A percentile compares a stretch with the other conserved stretches of the same genome.
phyloP scores from a whole-genome alignment of 2,797 vertebrate species.

The Melanotaenia maccullochi region DNA sequence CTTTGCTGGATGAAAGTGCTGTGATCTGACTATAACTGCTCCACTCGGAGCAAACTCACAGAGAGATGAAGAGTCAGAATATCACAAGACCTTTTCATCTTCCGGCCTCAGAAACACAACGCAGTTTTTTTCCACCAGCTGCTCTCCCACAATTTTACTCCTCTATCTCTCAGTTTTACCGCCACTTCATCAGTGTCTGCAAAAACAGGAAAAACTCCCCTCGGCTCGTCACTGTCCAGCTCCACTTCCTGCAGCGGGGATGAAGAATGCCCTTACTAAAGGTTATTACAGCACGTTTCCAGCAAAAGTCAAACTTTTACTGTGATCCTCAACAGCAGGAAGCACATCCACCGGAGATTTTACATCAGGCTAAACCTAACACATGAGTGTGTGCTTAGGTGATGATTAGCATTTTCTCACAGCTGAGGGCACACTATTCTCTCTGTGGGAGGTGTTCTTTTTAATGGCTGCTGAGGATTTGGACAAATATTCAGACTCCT shows the following conservation, averaged over 20 bases:
- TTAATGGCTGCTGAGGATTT: constrained; percentile 23
- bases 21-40: constrained; percentile 38
- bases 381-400: neutral
- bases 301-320: constrained; percentile 19
- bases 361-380: constrained; percentile 21
- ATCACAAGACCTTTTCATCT: constrained; percentile 25
- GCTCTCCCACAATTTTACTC: constrained; percentile 41
- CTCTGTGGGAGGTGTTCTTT: constrained; percentile 38
- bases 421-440: constrained; percentile 19
- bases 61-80: constrained; percentile 1
- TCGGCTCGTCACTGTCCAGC: neutral
- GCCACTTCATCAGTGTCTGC: constrained; percentile 18
- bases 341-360: constrained; percentile 13
- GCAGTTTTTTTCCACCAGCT: constrained; percentile 19
- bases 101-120: constrained; percentile 23
- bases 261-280: constrained; percentile 33
- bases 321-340: constrained; percentile 42
- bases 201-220: constrained; percentile 19
- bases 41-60: constrained; percentile 29
- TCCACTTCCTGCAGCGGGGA: constrained; percentile 10
- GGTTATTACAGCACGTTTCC: constrained; percentile 31
- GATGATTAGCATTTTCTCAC: constrained; percentile 41
- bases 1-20: constrained; percentile 41
- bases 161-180: constrained; percentile 40
- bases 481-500: constrained; percentile 20